Evolutionary conservation across 2,888 invertebrate species (phyloP).

Genomic region (Trissolcus brochymenae): DNA sequence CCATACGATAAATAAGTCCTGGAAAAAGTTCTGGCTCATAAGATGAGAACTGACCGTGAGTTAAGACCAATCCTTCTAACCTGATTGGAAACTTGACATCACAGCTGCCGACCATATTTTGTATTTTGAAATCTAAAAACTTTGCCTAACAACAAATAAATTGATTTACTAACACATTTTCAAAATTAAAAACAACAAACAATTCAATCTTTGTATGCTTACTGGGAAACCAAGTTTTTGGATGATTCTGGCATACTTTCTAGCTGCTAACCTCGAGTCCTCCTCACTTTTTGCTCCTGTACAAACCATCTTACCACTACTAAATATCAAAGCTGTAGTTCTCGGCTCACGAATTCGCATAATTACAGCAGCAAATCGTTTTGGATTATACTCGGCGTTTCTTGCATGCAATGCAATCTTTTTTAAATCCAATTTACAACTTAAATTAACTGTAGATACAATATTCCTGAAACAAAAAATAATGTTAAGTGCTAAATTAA

Average conservation of each 20-base stretch:
- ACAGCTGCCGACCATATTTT: slow-evolving; percentile 82
- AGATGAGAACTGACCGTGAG: slow-evolving; percentile 85
- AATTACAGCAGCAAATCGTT: slow-evolving; percentile 98
- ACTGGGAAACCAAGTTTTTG: slow-evolving; percentile 87
- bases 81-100: slow-evolving; percentile 91
- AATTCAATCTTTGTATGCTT: slow-evolving; percentile 62
- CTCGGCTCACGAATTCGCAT: slow-evolving; percentile 92
- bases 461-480: slow-evolving; percentile 85
- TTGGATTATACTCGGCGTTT: slow-evolving; percentile 99
- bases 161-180: neutral
- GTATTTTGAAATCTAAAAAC: slow-evolving; percentile 82
- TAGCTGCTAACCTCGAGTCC: slow-evolving; percentile 85
- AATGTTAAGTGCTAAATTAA: neutral
- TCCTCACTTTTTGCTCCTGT: slow-evolving; percentile 92
- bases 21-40: slow-evolving; percentile 99
- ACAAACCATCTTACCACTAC: slow-evolving; percentile 92
- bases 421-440: slow-evolving; percentile 95
- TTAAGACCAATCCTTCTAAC: slow-evolving; percentile 87
- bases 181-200: neutral
- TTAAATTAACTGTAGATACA: slow-evolving; percentile 97
- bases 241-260: slow-evolving; percentile 89
- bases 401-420: slow-evolving; percentile 98
- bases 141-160: slow-evolving; percentile 80
- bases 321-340: slow-evolving; percentile 91
- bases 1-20: slow-evolving; percentile 98